Evolutionary conservation across 2,113 vertebrate genomes (phyloP), one percentile per base, ranked within the genome.

Genomic region (Plectropomus leopardus): DNA sequence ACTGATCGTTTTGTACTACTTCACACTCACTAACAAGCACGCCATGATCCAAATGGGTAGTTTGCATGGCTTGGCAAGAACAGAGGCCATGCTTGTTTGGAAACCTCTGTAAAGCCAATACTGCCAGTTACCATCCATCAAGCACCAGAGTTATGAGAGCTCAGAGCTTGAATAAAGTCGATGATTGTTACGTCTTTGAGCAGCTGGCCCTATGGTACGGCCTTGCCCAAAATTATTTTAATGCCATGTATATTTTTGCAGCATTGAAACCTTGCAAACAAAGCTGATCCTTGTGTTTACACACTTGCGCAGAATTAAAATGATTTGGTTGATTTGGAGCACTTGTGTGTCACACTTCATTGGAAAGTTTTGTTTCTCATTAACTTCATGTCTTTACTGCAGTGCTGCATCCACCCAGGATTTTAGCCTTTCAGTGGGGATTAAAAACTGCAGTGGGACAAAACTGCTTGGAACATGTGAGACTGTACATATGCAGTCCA

Each of bases 61-160:
- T 76, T 86, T 86, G 79, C 87, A 79, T 88, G 84, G 78, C 79
- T 88, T 85, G 82, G 85, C 88, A 86, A 60, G 73, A 90, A 89
- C 60, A 90, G 57, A 77, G 69, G 28, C 50, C 64, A 68, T 67
- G 85, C 71, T 89, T 80, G 66, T 82, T 80, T 87, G 42, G 44
- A 88, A 83, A 85, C 70, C 69, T 71, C 54, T 17, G 24, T n/a
- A 21, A 24, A 53, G 78, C 78, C 59, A 82, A 72, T 58, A 40
- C 72, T 77, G 75, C 83, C 76, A 78, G 77, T 78, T 67, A 69
- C 78, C 83, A 87, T 84, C 71, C 75, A 84, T 82, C 84, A 85
- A 84, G 82, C 60, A 50, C 8, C 17, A 64, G 26, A 68, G 63
- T 67, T 61, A 84, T 66, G 72, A 82, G 53, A 89, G 85, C 24